Evolutionary conservation across 2,888 invertebrate species (phyloP).

Genomic region (Tethea ocularis): DNA sequence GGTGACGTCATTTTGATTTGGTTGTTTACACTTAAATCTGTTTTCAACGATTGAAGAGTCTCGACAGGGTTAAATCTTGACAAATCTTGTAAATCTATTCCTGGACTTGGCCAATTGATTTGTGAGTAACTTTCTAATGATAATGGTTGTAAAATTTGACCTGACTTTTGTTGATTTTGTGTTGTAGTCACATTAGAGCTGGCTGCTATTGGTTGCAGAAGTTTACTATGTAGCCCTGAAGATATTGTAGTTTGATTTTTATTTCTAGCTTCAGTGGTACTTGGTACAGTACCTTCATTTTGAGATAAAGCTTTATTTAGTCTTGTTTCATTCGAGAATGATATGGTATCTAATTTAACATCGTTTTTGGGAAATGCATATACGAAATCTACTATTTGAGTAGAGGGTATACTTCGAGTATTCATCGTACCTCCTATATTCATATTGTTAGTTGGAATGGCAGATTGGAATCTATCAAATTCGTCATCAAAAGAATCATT

Average conservation of each 20-base stretch:
- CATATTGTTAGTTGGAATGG: conserved; percentile 47
- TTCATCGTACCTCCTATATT: conserved; percentile 15
- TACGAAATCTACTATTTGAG: conserved; percentile 37
- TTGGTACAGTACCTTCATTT: conserved; percentile 35
- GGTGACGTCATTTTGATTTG: conserved; percentile 67
- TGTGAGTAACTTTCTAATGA: conserved; percentile 79
- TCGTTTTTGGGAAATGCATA: conserved; percentile 42
- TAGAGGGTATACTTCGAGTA: conserved; percentile 26
- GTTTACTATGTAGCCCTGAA: conserved; percentile 30
- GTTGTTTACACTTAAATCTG: conserved; percentile 56
- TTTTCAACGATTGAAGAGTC: conserved; percentile 72
- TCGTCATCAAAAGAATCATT: conserved; percentile 59
- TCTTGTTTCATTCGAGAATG: conserved; percentile 40
- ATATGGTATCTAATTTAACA: conserved; percentile 56
- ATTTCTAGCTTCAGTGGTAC: conserved; percentile 28
- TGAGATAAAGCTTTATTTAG: conserved; percentile 43
- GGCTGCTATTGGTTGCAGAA: conserved; percentile 60
- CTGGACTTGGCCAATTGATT: conserved; percentile 87
- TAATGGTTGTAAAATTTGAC: conserved; percentile 78
- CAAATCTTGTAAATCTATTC: conserved; percentile 78
- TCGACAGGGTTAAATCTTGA: conserved; percentile 79
- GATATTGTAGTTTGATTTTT: conserved; percentile 21
- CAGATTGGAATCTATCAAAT: conserved; percentile 77
- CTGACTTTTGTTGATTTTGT: conserved; percentile 49
- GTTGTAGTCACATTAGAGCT: conserved; percentile 31